These are phyloP conservation scores for Cantharis nigra DNA, from an alignment of 2,888 invertebrate species.

Conservation along the genomic window DNA sequence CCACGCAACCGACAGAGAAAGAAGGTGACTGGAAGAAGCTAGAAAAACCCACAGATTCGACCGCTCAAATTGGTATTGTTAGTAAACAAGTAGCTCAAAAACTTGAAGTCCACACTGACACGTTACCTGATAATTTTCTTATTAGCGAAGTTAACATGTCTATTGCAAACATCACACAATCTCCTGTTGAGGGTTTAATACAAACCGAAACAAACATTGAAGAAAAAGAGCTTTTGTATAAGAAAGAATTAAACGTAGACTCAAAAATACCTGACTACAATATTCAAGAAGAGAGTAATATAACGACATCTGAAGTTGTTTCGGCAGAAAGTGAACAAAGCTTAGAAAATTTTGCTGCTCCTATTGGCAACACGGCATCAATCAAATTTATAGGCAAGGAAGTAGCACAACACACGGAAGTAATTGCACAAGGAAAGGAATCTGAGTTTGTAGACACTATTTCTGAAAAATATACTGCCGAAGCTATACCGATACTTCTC, in stretches of 20 bases:
- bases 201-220: constrained; percentile 47
- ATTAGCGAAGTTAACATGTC: constrained; percentile 41
- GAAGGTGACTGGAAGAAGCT: constrained; percentile 52
- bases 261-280: not conserved
- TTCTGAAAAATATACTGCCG: constrained; percentile 42
- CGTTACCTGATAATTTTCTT: constrained; percentile 32
- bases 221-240: constrained; percentile 43
- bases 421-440: constrained; percentile 7
- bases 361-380: constrained; percentile 30
- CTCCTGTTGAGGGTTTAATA: constrained; percentile 46
- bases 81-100: constrained; percentile 52
- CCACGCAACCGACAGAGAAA: constrained; percentile 59
- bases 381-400: not conserved
- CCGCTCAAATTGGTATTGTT: constrained; percentile 45
- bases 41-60: constrained; percentile 44
- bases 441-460: constrained; percentile 35
- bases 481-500: constrained; percentile 40
- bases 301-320: constrained; percentile 55
- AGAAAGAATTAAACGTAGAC: not conserved
- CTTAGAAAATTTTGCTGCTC: constrained; percentile 47
- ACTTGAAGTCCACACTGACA: constrained; percentile 44
- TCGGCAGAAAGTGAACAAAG: constrained; percentile 57
- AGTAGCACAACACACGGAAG: constrained; percentile 44
- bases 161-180: constrained; percentile 42
- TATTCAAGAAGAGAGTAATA: constrained; percentile 49